Evolutionary conservation across 2,888 invertebrate genomes (phyloP).

Genomic region (Cryptophagus acutangulus): DNA sequence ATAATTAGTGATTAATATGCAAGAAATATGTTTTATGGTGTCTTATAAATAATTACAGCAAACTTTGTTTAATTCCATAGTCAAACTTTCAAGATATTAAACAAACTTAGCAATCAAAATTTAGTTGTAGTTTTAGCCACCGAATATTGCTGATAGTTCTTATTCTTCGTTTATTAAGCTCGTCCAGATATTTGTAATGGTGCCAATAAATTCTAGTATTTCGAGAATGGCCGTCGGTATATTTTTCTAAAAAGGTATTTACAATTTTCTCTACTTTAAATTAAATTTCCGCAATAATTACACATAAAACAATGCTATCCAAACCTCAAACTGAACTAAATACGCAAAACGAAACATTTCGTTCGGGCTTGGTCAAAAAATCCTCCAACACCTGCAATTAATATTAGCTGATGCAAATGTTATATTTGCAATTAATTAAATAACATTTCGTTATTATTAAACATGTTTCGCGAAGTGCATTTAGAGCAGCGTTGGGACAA

Average conservation of each 20-base stretch:
- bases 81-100: no score
- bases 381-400: conserved; percentile 18
- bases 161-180: conserved; percentile 26
- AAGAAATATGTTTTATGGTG: no score
- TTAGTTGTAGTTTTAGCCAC: conserved; percentile 19
- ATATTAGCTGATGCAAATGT: neutral
- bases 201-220: conserved; percentile 31
- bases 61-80: no score
- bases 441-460: no score
- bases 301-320: no score
- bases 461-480: no score
- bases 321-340: no score
- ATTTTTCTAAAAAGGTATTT: conserved; percentile 28
- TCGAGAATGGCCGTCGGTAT: conserved; percentile 33
- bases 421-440: neutral
- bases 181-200: conserved; percentile 28
- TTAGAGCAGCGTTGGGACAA: no score
- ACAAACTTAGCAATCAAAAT: neutral
- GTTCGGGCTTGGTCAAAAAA: conserved; percentile 21
- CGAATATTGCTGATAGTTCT: conserved; percentile 28
- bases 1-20: no score
- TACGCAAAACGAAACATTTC: no score
- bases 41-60: no score
- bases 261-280: neutral
- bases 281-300: no score